phyloP scores from a whole-genome alignment of 2,113 vertebrate species.

The Mohoua ochrocephala region DNA sequence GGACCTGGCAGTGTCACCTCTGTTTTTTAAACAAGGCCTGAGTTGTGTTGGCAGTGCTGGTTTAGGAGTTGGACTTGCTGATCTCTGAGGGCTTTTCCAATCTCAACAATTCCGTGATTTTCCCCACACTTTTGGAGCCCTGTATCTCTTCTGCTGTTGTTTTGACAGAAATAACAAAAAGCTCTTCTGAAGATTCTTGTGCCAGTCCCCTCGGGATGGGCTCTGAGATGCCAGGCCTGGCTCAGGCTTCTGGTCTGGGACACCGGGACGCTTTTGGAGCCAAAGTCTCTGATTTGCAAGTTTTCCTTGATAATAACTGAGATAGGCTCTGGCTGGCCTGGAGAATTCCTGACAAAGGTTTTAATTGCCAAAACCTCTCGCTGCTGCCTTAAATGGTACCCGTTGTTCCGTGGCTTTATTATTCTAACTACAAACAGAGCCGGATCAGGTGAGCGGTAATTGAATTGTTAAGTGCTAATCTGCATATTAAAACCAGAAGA shows the following conservation, averaged over 20 bases:
- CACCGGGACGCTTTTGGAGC: not conserved
- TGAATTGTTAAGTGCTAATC: constrained; percentile 20
- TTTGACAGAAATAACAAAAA: not conserved
- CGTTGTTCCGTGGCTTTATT: not conserved
- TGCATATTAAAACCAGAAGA: constrained; percentile 3
- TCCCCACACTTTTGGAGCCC: accelerated
- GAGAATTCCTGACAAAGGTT: not conserved
- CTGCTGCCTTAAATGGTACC: not conserved
- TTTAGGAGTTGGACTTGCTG: not conserved
- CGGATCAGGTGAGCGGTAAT: not conserved
- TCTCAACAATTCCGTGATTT: not conserved
- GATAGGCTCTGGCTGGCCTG: not conserved
- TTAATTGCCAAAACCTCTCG: constrained; percentile 9
- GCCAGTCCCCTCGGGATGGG: not conserved
- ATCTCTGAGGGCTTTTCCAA: not conserved
- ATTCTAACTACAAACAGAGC: not conserved
- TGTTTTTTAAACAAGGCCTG: not conserved
- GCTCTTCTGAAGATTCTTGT: accelerated
- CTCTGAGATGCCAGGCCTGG: not conserved
- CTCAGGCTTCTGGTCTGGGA: not conserved
- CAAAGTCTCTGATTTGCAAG: not conserved
- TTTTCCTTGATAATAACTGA: not conserved
- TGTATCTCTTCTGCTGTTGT: not conserved
- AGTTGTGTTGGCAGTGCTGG: not conserved
- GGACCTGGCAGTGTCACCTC: not conserved